Evolutionary conservation across 2,797 vertebrate species (phyloP).

Genomic region (Cyclopterus lumpus): DNA sequence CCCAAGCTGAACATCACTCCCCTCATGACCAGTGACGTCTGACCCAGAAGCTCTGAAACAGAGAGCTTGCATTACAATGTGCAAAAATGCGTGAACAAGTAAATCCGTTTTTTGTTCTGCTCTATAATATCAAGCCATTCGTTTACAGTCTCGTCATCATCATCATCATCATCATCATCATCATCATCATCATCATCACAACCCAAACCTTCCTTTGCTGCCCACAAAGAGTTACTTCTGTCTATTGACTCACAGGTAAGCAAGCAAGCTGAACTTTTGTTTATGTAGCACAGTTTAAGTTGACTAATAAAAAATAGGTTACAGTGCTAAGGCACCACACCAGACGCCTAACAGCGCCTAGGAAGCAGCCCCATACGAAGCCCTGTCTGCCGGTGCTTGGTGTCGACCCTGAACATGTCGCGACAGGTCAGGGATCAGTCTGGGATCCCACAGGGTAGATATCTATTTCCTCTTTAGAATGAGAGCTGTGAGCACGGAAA

Average conservation of each 20-base stretch:
- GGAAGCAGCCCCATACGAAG: no score
- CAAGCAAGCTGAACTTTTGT: no score
- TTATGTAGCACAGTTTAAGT: not conserved
- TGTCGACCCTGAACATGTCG: not conserved
- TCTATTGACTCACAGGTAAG: not conserved
- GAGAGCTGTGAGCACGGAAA: not conserved
- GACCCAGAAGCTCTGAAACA: slow-evolving; percentile 30
- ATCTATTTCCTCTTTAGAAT: not conserved
- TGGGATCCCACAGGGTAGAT: not conserved
- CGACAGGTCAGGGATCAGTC: not conserved
- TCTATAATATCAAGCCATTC: not conserved
- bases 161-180: no score
- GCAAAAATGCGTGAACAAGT: not conserved
- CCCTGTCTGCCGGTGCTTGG: not conserved
- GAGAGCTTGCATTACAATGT: not conserved
- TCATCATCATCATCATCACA: not conserved
- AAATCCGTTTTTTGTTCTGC: not conserved
- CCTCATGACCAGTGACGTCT: rapidly evolving
- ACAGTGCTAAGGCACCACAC: no score
- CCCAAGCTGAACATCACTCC: not conserved
- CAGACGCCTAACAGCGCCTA: not conserved
- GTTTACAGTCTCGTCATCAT: not conserved
- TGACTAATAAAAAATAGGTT: no score
- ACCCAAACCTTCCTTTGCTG: not conserved
- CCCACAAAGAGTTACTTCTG: not conserved